A percentile compares a stretch with the other conserved stretches of the same genome.
Evolutionary conservation across 2,888 invertebrate species (phyloP).

Genomic region (Leptopilina drosophilae): DNA sequence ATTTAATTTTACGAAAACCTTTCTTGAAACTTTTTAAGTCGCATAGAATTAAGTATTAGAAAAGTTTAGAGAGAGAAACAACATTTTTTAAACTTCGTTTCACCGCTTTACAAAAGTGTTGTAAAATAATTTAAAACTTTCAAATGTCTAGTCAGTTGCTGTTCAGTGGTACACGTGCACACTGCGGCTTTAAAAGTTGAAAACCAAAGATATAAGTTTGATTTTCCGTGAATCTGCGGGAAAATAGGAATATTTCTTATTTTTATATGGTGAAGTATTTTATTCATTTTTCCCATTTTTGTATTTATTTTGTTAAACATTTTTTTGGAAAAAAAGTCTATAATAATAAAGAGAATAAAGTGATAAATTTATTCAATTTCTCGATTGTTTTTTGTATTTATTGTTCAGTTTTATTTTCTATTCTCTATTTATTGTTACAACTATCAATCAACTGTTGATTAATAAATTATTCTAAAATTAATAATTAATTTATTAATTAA

Average conservation of each 20-base stretch:
- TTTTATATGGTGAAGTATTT: no score
- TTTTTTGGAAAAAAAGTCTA: no score
- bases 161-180: neutral
- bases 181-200: neutral
- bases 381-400: no score
- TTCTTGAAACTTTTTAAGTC: conserved; percentile 9
- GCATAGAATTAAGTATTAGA: neutral
- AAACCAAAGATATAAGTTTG: neutral
- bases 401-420: no score
- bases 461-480: no score
- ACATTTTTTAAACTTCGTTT: neutral
- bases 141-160: neutral
- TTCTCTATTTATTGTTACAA: no score
- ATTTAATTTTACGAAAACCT: conserved; percentile 12
- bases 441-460: no score
- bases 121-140: conserved; percentile 11
- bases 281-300: neutral
- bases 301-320: no score
- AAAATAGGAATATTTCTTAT: no score
- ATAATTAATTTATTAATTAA: no score
- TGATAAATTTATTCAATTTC: no score
- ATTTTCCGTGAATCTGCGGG: neutral
- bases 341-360: no score
- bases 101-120: neutral
- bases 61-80: conserved; percentile 1